Evolutionary conservation across 2,797 vertebrate genomes (phyloP), one percentile per base, ranked within the genome.

Genomic region (Hypotaenidia okinawae): DNA sequence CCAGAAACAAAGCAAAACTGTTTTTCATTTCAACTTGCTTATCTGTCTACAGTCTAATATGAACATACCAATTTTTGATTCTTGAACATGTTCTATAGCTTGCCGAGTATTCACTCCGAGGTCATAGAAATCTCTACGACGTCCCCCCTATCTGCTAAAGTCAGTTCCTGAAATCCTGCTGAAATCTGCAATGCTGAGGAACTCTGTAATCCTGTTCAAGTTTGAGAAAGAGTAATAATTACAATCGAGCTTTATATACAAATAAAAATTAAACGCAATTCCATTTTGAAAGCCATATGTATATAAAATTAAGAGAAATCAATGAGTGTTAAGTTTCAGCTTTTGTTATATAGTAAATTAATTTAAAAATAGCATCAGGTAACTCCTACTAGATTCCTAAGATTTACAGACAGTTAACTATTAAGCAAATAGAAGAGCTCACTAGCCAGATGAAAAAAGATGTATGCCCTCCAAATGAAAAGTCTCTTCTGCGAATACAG

Each of bases 161-260:
- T 98, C 32, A 99, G 76, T 74, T 99, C 98, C 83, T 99, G 98
- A 96, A 99, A 99, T 18, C 99, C 99, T 1, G 98, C 98, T 2
- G 99, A 99, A 81, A 99, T 98, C 97, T 43, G 41, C 16, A 17
- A 43, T 43, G 6, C 41, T 43, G 41, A 43, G 41, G 41, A 43
- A 43, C 6, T 17, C 43, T 43, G 43, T 43, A 43, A 43, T 43
- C 43, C 43, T 43, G 43, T 43, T 43, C 16, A 51, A 92, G 74
- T 76, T 69, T 4, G 9, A 72, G 13, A 3, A 30, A 73, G 27
- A 62, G 16, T 19, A 83, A 75, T 3, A 84, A 77, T 59, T 39
- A 77, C 37, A 82, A 62, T 59, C 18, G 41, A 47, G 19, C 51
- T 35, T 67, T 39, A 66, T 11, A 79, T 3, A 52, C 2, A 85